These are phyloP conservation scores for Polia nebulosa DNA, from an alignment of 2,888 invertebrate species.

Conservation along the genomic window DNA sequence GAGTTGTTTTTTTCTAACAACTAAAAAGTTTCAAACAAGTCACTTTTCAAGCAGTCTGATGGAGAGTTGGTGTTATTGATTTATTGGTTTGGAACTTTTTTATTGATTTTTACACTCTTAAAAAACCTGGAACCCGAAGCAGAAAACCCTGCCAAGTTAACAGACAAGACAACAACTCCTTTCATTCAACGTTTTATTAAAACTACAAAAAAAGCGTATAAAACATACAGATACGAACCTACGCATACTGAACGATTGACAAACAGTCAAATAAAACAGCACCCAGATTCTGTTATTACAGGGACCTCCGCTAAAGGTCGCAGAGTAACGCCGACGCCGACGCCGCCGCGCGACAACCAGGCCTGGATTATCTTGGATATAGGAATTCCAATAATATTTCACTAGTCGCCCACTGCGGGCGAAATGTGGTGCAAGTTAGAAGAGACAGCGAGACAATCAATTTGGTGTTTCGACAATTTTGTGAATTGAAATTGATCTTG, in stretches of 20 bases:
- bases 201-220: constrained; percentile 5
- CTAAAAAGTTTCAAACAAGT: too few relatives aligned
- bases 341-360: constrained; percentile 73
- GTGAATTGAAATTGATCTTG: too few relatives aligned
- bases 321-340: constrained; percentile 71
- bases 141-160: too few relatives aligned
- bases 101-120: too few relatives aligned
- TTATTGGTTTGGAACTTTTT: too few relatives aligned
- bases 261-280: constrained; percentile 69
- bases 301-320: constrained; percentile 70
- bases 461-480: too few relatives aligned
- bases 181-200: not conserved
- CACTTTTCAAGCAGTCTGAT: too few relatives aligned
- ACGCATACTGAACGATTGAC: constrained; percentile 39
- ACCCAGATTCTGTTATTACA: constrained; percentile 61
- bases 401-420: constrained; percentile 73
- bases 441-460: not conserved
- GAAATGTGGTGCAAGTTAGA: constrained; percentile 60
- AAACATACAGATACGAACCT: not conserved
- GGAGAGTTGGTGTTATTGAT: too few relatives aligned
- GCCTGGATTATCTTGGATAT: constrained; percentile 81
- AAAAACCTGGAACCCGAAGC: not conserved
- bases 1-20: too few relatives aligned
- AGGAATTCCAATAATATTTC: constrained; percentile 88
- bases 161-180: constrained; percentile 7